These are phyloP conservation scores for Aspidoscelis tigris DNA, from an alignment of 2,113 vertebrate species.

Conservation along the genomic window DNA sequence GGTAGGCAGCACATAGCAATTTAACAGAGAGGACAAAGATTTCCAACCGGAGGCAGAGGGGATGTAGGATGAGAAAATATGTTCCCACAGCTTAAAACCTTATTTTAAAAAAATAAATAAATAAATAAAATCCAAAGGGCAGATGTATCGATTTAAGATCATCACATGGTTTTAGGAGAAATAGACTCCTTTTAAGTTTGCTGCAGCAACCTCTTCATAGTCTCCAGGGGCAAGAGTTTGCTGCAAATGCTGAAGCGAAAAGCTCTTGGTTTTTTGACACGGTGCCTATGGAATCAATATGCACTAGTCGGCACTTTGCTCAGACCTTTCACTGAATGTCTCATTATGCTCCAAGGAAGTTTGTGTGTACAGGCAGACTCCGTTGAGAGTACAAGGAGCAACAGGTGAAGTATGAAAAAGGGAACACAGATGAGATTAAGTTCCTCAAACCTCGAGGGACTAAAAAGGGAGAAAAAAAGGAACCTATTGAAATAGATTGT, in stretches of 20 bases:
- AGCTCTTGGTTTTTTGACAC: not conserved
- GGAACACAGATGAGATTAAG: not conserved
- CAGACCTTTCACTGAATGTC: not conserved
- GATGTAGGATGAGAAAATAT: not conserved
- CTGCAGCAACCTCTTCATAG: not conserved
- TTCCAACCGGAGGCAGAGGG: not conserved
- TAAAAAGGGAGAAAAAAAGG: not conserved
- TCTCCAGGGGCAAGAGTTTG: not conserved
- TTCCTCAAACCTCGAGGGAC: not conserved
- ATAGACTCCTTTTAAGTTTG: not conserved
- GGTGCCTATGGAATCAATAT: conserved; percentile 23
- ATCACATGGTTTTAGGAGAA: not conserved
- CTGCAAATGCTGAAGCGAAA: not conserved
- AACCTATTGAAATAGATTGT: rapidly evolving
- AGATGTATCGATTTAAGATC: not conserved
- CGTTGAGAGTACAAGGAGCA: not conserved
- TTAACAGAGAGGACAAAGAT: not conserved
- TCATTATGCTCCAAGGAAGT: not conserved
- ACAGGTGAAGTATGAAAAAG: conserved; percentile 4
- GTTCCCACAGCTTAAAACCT: not conserved
- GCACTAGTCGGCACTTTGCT: not conserved
- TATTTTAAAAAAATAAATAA: not conserved
- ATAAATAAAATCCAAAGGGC: not conserved
- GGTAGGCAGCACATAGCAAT: not conserved
- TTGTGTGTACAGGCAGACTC: not conserved